These are phyloP conservation scores for Adela reaumurella DNA, from an alignment of 2,888 invertebrate species.

Conservation along the genomic window DNA sequence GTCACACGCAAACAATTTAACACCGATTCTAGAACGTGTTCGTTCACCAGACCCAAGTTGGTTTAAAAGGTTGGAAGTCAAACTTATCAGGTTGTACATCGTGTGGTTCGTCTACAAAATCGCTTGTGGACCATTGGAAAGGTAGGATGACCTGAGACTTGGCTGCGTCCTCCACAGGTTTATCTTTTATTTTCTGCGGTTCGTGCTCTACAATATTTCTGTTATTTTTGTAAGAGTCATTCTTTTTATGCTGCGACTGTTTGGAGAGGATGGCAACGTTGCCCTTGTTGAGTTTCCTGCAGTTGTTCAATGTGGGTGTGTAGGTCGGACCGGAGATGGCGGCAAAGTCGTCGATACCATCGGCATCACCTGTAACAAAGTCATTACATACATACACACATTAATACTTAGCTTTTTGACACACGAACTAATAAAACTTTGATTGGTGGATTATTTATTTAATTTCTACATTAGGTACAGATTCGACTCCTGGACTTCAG, in stretches of 20 bases:
- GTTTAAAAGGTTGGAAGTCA: conserved; percentile 61
- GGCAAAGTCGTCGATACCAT: conserved; percentile 23
- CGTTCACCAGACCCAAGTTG: conserved; percentile 59
- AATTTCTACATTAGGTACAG: too few species aligned
- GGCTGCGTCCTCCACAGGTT: conserved; percentile 30
- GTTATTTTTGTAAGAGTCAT: too few species aligned
- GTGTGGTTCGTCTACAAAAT: conserved; percentile 60
- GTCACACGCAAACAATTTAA: neutral
- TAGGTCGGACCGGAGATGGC: conserved; percentile 40
- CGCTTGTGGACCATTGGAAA: conserved; percentile 73
- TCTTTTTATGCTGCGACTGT: too few species aligned
- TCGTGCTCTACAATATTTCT: too few species aligned
- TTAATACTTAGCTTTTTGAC: too few species aligned
- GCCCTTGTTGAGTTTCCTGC: conserved; percentile 33
- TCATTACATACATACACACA: too few species aligned
- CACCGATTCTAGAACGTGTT: too few species aligned
- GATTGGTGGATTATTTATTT: too few species aligned
- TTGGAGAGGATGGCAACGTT: conserved; percentile 38
- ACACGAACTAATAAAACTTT: too few species aligned
- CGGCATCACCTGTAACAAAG: conserved; percentile 17
- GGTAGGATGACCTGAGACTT: conserved; percentile 37
- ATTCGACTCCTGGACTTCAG: too few species aligned
- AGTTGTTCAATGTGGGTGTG: conserved; percentile 20
- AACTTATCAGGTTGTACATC: conserved; percentile 72
- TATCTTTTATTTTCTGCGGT: too few species aligned